Evolutionary conservation across 2,888 invertebrate species (phyloP).

Genomic region (Metallyticus violacea): DNA sequence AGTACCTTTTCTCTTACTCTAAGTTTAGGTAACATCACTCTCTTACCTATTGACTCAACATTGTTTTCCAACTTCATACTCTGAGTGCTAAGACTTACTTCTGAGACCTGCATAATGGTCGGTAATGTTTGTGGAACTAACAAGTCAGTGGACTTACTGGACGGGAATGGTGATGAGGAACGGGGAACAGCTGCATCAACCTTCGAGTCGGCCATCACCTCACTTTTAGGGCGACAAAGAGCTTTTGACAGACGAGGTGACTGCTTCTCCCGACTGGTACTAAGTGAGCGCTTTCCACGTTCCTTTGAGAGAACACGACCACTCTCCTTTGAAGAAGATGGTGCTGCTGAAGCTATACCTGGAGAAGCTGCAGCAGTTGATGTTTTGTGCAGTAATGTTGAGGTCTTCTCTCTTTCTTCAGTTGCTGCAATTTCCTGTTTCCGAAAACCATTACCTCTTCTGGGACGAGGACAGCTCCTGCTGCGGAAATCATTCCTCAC

Average conservation of each 20-base stretch:
- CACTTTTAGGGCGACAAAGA: slow-evolving; percentile 10
- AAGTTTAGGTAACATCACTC: slow-evolving; percentile 20
- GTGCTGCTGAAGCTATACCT: neutral
- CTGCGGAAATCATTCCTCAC: slow-evolving; percentile 25
- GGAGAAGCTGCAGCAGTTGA: neutral
- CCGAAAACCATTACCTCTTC: neutral
- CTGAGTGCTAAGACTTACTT: neutral
- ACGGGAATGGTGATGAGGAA: neutral
- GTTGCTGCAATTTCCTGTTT: neutral
- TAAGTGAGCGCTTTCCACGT: slow-evolving; percentile 18
- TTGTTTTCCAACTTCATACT: neutral
- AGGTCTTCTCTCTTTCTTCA: neutral
- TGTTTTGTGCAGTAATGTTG: neutral
- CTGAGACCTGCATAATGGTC: neutral
- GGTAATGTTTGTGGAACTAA: neutral
- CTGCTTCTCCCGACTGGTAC: slow-evolving; percentile 13
- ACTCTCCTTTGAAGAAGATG: neutral
- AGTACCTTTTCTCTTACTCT: slow-evolving; percentile 9
- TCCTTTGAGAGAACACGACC: neutral
- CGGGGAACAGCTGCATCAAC: neutral
- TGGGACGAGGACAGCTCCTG: slow-evolving; percentile 20
- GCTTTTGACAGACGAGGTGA: slow-evolving; percentile 11
- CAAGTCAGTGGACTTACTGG: neutral
- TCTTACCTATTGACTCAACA: slow-evolving; percentile 3
- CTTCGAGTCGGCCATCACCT: neutral